Base-by-base conservation (phyloP, 30 jellyfish, hydroid and myxozoan genomes). In the Cassiopea xamachana region DNA sequence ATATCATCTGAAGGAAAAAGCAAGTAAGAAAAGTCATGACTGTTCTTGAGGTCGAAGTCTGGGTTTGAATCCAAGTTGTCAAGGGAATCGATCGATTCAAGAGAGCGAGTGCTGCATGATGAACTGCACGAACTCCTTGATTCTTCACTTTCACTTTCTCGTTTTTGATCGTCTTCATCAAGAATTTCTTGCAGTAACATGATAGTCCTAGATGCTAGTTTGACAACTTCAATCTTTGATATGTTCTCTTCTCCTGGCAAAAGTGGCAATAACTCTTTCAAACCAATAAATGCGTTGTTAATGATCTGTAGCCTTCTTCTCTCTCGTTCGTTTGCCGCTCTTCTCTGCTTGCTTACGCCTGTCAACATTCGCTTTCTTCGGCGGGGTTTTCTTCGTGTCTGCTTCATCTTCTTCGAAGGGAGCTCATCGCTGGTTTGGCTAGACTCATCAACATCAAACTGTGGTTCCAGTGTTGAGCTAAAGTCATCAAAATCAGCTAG, bases 251-350 rank as follows among this genome's bases (percentile, higher is more conserved):
- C 98, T 69, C 92, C 94, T 1, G 98, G 97, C 19, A 83, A 69
- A 17, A 93, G 91, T 10, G 98, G 98, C 69, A 93, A 89, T 68
- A 86, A 85, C 17, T 87, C 89, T 73, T 93, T 93, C 73, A 93
- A 78, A 13, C 93, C 97, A 68, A 87, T 88, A 80, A 93, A 93
- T 14, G 98, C 98, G 55, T 75, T 71, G 69, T 93, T 93, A 75
- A 93, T 93, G 49, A 93, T 89, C 49, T 93, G 98, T 77, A 93
- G 73, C 64, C 98, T 80, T 71, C 89, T 89, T 78, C 98, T 75
- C 51, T 93, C 98, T 46, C 98, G 92, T 70, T 93, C 98, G 85
- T 93, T 93, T 8, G 98, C 98, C 60, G 98, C 98, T 39, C 98
- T 81, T 45, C 98, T 82, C 80, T 93, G 98, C 81, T 93, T 93